These are phyloP conservation scores for Origma solitaria DNA, from an alignment of 2,113 vertebrate species.

Conservation along the genomic window DNA sequence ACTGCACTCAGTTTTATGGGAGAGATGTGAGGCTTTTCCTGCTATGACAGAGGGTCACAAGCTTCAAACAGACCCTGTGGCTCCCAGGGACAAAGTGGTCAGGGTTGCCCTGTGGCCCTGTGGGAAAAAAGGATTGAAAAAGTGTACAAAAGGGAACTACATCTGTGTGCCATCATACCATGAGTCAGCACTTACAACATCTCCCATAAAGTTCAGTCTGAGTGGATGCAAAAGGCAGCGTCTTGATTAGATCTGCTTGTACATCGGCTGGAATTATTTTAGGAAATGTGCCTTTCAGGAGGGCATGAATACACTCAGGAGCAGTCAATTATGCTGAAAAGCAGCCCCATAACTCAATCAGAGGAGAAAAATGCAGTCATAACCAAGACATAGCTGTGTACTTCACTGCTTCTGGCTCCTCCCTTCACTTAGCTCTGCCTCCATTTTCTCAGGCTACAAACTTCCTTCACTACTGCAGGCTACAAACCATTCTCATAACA, in stretches of 20 bases:
- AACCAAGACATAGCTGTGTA: background rate
- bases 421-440: background rate
- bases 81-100: background rate
- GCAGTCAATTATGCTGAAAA: background rate
- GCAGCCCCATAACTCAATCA: background rate
- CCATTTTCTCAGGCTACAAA: background rate
- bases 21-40: background rate
- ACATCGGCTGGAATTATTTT: background rate
- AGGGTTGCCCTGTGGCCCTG: background rate
- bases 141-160: background rate
- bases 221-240: background rate
- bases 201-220: background rate
- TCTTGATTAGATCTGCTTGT: background rate
- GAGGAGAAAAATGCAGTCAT: background rate
- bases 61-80: background rate
- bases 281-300: background rate
- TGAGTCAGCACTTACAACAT: background rate
- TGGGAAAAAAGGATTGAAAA: background rate
- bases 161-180: rapidly evolving
- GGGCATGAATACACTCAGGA: background rate
- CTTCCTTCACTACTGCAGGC: background rate
- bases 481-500: background rate
- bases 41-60: background rate
- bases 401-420: background rate
- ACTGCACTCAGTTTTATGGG: background rate